A percentile compares a stretch with the other conserved stretches of the same genome.
phyloP scores from a whole-genome alignment of 2,797 vertebrate species.

The Cossypha heuglini region DNA sequence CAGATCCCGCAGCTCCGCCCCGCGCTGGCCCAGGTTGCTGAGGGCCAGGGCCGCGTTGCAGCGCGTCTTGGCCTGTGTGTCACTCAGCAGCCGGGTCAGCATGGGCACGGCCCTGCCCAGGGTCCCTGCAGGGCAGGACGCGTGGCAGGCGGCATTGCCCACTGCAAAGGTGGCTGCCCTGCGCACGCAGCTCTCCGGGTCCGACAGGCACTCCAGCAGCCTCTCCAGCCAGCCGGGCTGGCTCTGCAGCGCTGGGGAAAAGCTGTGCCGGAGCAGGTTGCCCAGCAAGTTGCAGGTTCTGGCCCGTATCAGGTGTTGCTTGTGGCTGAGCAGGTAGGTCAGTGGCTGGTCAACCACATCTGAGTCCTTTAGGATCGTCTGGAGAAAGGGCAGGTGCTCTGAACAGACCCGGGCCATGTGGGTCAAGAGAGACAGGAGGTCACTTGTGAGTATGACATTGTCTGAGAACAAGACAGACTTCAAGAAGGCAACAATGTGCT shows the following conservation, averaged over 20 bases:
- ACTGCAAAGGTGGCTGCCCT: slow-evolving; percentile 73
- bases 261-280: slow-evolving; percentile 66
- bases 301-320: slow-evolving; percentile 76
- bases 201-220: slow-evolving; percentile 65
- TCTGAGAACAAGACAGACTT: slow-evolving; percentile 61
- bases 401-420: slow-evolving; percentile 70
- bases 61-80: slow-evolving; percentile 80
- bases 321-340: slow-evolving; percentile 75
- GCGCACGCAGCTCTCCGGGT: slow-evolving; percentile 64
- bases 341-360: slow-evolving; percentile 70
- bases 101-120: slow-evolving; percentile 57
- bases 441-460: slow-evolving; percentile 72
- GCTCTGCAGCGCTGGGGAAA: slow-evolving; percentile 31
- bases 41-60: slow-evolving; percentile 83
- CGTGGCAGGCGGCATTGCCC: slow-evolving; percentile 70
- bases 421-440: slow-evolving; percentile 85
- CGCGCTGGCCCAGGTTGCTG: slow-evolving; percentile 77
- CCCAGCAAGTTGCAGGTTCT: slow-evolving; percentile 84
- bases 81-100: slow-evolving; percentile 76
- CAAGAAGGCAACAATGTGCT: slow-evolving; percentile 59
- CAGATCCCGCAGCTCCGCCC: slow-evolving; percentile 54
- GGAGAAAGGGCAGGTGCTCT: slow-evolving; percentile 61
- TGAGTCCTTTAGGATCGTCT: slow-evolving; percentile 57
- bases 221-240: slow-evolving; percentile 43
- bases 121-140: not conserved